Base-by-base conservation (phyloP, 2,113 vertebrate species). In the Pyrgilauda ruficollis region DNA sequence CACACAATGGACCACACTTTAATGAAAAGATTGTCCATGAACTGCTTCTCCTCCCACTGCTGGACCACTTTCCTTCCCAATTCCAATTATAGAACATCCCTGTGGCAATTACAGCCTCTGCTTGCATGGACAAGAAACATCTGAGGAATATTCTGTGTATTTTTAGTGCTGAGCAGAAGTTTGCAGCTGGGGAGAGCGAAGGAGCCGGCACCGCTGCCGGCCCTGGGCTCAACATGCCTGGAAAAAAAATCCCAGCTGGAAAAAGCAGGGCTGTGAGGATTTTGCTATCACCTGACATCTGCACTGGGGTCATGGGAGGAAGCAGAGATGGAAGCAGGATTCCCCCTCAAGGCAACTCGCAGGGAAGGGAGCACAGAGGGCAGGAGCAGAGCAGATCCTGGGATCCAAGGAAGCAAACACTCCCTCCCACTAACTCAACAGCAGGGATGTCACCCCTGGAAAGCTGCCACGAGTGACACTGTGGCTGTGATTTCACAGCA, bases 141-240 rank as follows among this genome's bases (percentile, higher is more conserved):
- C 84, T 75, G 82, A 93, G 84, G 88, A 90, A 59, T 70, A 87
- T 55, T 90, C 53, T 16, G 69, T 31, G 80, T 93, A 68, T 92
- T 96, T 96, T 94, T 79, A 90, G 91, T 20, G 76, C 52, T 39
- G 49, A 41, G 93, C 87, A 94, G 83, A 89, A 68, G 59, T 92
- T 68, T 90, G 77, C 89, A 95, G 83, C 88, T 93, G 94, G 77
- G 81, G 44, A 41, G 73, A 53, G 68, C 11, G 19, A 79, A 72
- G 23, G 68, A 89, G 52, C 79, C 67, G 28, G 94, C 76, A 70
- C 30, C 69, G 3, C 46, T 2, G 49, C 55, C 35, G n/a, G 67
- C 70, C 79, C 59, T 12, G 82, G 80, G 75, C 43, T 50, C 89
- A 41, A 23, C 30, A 9, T 0, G 27, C 83, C 79, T 55, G 70